Evolutionary conservation across 2,797 vertebrate species (phyloP).

Genomic region (Nothura maculosa): DNA sequence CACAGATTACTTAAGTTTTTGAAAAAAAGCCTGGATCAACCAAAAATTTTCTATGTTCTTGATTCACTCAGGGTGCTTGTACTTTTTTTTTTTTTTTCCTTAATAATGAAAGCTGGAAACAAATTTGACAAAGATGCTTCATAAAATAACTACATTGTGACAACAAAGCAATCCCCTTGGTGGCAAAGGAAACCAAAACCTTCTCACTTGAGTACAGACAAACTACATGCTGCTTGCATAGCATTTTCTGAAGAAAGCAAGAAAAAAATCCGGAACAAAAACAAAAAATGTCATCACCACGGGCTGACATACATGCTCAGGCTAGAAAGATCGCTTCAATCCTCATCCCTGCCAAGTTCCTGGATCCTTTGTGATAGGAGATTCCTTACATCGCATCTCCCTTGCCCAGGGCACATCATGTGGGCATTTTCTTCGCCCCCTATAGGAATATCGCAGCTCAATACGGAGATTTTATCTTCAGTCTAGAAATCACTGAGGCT

Average conservation of each 20-base stretch:
- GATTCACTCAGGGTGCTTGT: neutral
- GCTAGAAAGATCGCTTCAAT: neutral
- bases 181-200: neutral
- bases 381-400: neutral
- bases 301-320: neutral
- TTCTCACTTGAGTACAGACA: neutral
- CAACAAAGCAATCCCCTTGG: neutral
- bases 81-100: neutral
- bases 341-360: neutral
- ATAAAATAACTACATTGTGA: neutral
- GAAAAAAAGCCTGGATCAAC: neutral
- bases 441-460: neutral
- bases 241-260: neutral
- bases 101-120: neutral
- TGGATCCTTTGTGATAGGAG: neutral
- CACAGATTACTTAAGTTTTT: neutral
- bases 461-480: neutral
- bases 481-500: neutral
- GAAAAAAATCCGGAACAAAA: neutral
- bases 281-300: neutral
- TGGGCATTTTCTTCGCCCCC: neutral
- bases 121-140: neutral
- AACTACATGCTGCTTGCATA: neutral
- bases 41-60: neutral
- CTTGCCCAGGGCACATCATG: accelerated